Conservation (phyloP, 1,140 invertebrate genomes). For the Asbolus verrucosus region DNA sequence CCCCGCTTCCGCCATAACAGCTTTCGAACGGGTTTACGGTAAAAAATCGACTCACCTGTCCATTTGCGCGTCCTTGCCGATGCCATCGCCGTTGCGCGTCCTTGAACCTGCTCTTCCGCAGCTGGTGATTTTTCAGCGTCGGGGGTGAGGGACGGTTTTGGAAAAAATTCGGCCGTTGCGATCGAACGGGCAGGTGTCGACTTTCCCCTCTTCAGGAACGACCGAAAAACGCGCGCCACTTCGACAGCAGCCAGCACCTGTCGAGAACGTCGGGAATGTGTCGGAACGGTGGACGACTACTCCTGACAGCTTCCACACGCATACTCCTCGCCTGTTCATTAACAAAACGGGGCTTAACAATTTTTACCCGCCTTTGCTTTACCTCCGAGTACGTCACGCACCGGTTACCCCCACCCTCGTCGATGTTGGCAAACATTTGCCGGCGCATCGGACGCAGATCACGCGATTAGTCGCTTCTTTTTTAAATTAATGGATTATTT, state of each 20-base stretch:
- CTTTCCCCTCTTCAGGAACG: too few species aligned
- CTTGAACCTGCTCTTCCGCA: background rate
- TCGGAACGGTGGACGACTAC: too few species aligned
- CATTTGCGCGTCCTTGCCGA: slow-evolving; percentile 41
- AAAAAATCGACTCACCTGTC: slow-evolving; percentile 42
- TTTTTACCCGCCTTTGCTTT: slow-evolving; percentile 24
- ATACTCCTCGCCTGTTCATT: slow-evolving; percentile 18
- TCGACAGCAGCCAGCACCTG: too few species aligned
- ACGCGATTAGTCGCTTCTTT: slow-evolving; percentile 12
- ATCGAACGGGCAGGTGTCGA: too few species aligned
- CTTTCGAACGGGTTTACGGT: too few species aligned
- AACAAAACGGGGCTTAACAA: slow-evolving; percentile 10
- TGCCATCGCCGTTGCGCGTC: slow-evolving; percentile 18
- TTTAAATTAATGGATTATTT: background rate
- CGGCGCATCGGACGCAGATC: background rate
- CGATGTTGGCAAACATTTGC: too few species aligned
- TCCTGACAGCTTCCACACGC: background rate
- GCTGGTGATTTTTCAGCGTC: too few species aligned
- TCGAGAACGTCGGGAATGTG: too few species aligned
- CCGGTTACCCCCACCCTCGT: slow-evolving; percentile 24
- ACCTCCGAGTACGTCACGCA: slow-evolving; percentile 25
- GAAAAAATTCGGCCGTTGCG: too few species aligned
- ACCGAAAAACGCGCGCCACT: too few species aligned
- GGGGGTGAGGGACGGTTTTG: too few species aligned
- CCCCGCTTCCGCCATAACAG: slow-evolving; percentile 10